A percentile compares a stretch with the other conserved stretches of the same genome.
Conservation (phyloP, 1,140 invertebrate species). For the Eubasilissa regina region DNA sequence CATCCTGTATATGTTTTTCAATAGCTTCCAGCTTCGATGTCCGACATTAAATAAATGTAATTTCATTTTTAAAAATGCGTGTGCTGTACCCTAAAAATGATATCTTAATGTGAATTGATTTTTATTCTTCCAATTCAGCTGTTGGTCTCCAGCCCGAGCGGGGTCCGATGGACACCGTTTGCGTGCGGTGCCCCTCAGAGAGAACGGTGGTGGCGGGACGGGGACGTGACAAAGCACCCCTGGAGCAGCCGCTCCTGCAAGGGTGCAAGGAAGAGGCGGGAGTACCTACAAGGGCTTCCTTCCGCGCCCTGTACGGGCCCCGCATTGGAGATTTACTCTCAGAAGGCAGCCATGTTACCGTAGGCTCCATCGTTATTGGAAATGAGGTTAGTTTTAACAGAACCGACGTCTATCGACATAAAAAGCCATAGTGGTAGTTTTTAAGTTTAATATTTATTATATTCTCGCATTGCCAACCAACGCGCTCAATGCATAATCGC, state of each 20-base stretch:
- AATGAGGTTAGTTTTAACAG: slow-evolving; percentile 40
- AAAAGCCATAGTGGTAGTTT: neutral
- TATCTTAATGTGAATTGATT: too few species aligned
- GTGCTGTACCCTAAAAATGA: too few species aligned
- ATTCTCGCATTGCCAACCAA: too few species aligned
- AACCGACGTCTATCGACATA: neutral
- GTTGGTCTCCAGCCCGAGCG: too few species aligned
- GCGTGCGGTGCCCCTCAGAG: slow-evolving; percentile 53
- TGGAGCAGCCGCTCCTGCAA: slow-evolving; percentile 36
- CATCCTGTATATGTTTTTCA: too few species aligned
- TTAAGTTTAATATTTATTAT: too few species aligned
- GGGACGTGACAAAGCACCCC: slow-evolving; percentile 44
- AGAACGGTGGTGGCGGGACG: slow-evolving; percentile 45
- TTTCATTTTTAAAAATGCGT: too few species aligned
- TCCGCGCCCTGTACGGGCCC: slow-evolving; percentile 49
- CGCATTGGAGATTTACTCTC: slow-evolving; percentile 41
- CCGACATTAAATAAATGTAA: too few species aligned
- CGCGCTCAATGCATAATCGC: too few species aligned
- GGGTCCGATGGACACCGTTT: slow-evolving; percentile 1
- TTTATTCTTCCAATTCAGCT: too few species aligned
- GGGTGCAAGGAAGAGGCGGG: slow-evolving; percentile 31
- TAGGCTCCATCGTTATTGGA: slow-evolving; percentile 42
- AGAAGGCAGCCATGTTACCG: slow-evolving; percentile 54
- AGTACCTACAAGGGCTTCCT: slow-evolving; percentile 11
- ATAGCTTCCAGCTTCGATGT: too few species aligned